Evolutionary conservation across 1,140 invertebrate species (phyloP).

Genomic region (Megathymus violae): DNA sequence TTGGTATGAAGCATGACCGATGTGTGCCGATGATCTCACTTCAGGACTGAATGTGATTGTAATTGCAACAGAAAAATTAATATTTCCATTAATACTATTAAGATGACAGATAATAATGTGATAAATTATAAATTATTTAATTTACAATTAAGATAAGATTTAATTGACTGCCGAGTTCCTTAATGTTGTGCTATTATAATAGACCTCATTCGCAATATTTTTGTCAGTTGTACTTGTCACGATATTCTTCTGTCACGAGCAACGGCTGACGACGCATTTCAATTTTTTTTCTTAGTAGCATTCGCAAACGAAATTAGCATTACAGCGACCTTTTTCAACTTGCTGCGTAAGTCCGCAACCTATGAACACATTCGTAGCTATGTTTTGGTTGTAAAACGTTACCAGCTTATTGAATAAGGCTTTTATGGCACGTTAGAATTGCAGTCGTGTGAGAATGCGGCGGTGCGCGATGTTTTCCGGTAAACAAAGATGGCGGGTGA

Average conservation of each 20-base stretch:
- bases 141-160: background rate
- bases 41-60: slow-evolving; percentile 22
- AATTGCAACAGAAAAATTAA: slow-evolving; percentile 19
- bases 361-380: too few relatives aligned
- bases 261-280: too few relatives aligned
- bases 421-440: slow-evolving; percentile 18
- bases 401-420: background rate
- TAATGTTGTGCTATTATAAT: too few relatives aligned
- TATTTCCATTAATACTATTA: slow-evolving; percentile 12
- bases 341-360: background rate
- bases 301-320: too few relatives aligned
- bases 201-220: too few relatives aligned
- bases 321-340: too few relatives aligned
- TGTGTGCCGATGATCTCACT: slow-evolving; percentile 25
- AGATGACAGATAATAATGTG: background rate
- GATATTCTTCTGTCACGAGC: too few relatives aligned
- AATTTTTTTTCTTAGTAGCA: too few relatives aligned
- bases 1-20: slow-evolving; percentile 11
- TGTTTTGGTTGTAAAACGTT: background rate
- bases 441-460: slow-evolving; percentile 29
- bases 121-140: background rate
- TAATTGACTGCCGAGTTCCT: too few relatives aligned
- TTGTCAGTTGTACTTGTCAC: too few relatives aligned
- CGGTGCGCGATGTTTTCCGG: slow-evolving; percentile 26
- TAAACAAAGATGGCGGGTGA: slow-evolving; percentile 29